Percentiles rank a stretch among this genome's conserved stretches.
Conservation (phyloP, 2,113 vertebrate species). For the Catharus bicknelli region DNA sequence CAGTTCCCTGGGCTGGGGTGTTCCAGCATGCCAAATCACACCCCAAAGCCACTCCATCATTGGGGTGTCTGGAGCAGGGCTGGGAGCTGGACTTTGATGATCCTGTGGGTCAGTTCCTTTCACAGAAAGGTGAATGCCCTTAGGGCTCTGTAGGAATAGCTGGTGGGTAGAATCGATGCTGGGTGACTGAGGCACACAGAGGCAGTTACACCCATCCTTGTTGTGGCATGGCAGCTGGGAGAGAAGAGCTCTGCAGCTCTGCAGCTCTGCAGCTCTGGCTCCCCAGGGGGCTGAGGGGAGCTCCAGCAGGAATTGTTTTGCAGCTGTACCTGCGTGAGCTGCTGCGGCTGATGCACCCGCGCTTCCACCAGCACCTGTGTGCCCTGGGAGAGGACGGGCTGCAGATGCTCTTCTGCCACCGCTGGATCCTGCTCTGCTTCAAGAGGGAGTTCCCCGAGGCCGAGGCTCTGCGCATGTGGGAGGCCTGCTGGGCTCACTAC, state of each 20-base stretch:
- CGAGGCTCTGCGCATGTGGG: constrained; percentile 95
- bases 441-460: constrained; percentile 94
- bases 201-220: background rate
- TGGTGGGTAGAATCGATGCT: background rate
- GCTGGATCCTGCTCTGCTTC: constrained; percentile 98
- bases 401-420: constrained; percentile 97
- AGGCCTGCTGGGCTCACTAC: constrained; percentile 92
- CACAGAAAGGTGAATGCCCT: no score
- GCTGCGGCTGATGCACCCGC: constrained; percentile 85
- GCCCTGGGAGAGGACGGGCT: constrained; percentile 92
- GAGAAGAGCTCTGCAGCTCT: background rate
- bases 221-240: background rate
- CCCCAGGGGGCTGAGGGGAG: fast-evolving
- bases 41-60: background rate
- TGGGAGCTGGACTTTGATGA: background rate
- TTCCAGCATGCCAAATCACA: background rate
- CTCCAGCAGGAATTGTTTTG: background rate
- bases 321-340: constrained; percentile 95
- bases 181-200: background rate
- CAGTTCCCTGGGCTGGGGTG: background rate
- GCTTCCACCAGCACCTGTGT: constrained; percentile 91
- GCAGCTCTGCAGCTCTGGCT: background rate
- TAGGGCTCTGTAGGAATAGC: background rate
- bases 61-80: background rate
- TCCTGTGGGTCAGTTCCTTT: background rate